Conservation (phyloP, 2,113 vertebrate genomes). For the Agelaius tricolor region DNA sequence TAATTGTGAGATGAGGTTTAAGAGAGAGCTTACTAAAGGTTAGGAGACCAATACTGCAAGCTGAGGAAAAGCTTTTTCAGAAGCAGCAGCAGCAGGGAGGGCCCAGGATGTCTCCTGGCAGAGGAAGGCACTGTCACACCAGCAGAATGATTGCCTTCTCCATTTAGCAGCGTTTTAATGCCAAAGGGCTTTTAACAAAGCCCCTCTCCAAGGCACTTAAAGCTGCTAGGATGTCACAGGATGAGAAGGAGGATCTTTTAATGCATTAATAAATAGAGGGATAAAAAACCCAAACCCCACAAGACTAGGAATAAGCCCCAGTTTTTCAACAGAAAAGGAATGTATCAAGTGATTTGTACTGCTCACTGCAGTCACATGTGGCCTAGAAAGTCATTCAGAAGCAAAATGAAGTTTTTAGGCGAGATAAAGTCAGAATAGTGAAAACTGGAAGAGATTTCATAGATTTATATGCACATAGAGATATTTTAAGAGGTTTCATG, state of each 20-base stretch:
- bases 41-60: not conserved
- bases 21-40: not conserved
- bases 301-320: not conserved
- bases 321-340: not conserved
- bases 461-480: fast-evolving
- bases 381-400: not conserved
- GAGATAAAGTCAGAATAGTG: not conserved
- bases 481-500: not conserved
- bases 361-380: not conserved
- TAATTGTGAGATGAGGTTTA: fast-evolving
- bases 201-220: not conserved
- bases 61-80: not conserved
- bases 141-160: not conserved
- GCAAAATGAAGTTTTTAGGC: not conserved
- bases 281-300: not conserved
- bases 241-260: conserved; percentile 2
- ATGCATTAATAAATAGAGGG: not conserved
- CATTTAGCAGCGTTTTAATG: not conserved
- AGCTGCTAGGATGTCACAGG: not conserved
- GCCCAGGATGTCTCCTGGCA: not conserved
- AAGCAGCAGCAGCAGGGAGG: not conserved
- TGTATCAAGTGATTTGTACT: not conserved
- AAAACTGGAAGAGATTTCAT: not conserved
- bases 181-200: conserved; percentile 2
- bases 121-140: not conserved